Conservation (phyloP, 2,888 invertebrate species). For the Agriotes lineatus region DNA sequence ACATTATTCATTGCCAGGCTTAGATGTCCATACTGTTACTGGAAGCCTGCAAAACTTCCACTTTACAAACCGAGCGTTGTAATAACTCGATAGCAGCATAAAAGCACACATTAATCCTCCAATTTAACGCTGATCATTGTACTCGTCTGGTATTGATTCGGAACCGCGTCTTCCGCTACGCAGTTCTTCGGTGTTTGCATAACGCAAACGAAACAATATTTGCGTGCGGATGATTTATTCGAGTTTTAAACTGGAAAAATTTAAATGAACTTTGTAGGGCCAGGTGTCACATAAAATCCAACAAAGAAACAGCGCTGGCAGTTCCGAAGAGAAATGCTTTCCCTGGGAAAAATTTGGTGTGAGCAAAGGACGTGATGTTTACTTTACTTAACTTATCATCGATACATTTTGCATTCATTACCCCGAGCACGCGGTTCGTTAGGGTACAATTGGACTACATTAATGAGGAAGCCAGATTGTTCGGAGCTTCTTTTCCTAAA, state of each 20-base stretch:
- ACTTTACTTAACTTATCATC: slow-evolving; percentile 11
- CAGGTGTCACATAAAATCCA: background rate
- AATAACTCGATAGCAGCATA: background rate
- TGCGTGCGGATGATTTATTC: background rate
- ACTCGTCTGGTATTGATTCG: background rate
- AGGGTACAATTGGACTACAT: slow-evolving; percentile 4
- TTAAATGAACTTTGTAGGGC: background rate
- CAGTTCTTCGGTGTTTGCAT: background rate
- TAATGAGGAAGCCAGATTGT: background rate
- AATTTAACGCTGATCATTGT: background rate
- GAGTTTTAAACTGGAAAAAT: background rate
- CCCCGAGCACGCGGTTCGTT: slow-evolving; percentile 3
- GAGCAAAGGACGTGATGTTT: background rate
- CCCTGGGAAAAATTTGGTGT: background rate
- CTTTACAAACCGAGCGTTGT: slow-evolving; percentile 1
- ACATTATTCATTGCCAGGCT: background rate
- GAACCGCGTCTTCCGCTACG: background rate
- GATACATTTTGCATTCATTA: slow-evolving; percentile 10
- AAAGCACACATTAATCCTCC: background rate
- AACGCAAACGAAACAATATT: background rate
- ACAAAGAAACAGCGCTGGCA: background rate
- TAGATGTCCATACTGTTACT: background rate
- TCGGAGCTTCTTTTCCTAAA: background rate
- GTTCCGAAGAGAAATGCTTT: background rate
- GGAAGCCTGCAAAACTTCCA: background rate